phyloP scores from a whole-genome alignment of 1,140 invertebrate species.

The Araneus ventricosus region DNA sequence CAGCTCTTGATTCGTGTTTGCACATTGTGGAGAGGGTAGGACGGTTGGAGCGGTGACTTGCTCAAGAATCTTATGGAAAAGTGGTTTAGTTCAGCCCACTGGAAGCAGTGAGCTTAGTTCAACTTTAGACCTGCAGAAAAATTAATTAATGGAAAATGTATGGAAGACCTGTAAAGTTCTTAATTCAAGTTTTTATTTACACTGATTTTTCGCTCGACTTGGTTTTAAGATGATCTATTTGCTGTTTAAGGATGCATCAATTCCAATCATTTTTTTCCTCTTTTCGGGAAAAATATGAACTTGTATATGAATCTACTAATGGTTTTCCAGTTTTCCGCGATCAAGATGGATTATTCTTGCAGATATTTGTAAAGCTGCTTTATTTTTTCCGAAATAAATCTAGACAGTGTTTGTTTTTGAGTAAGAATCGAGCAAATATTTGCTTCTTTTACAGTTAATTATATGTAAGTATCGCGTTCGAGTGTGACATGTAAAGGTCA shows the following conservation, averaged over 20 bases:
- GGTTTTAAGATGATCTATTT: conserved; percentile 17
- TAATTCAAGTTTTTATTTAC: conserved; percentile 8
- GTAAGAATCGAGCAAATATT: neutral
- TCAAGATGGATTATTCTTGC: no score
- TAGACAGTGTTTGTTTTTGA: neutral
- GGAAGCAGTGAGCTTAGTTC: neutral
- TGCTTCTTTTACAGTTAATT: neutral
- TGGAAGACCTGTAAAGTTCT: conserved; percentile 9
- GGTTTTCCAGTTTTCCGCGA: no score
- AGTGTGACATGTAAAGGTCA: no score
- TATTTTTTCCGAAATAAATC: neutral
- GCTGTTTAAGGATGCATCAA: neutral
- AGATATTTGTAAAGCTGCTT: no score
- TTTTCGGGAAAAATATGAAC: neutral
- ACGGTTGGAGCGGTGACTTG: neutral
- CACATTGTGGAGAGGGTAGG: conserved; percentile 48
- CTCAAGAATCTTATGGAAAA: neutral
- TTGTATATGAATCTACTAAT: no score
- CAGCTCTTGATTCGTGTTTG: conserved; percentile 74
- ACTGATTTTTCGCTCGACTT: neutral
- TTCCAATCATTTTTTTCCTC: neutral
- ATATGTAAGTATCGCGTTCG: neutral
- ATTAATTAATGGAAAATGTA: conserved; percentile 37
- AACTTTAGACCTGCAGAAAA: neutral
- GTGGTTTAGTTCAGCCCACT: neutral